Percentiles rank a stretch among this genome's conserved stretches.
Evolutionary conservation across 2,797 vertebrate genomes (phyloP).

Genomic region (Leptodactylus fallax): DNA sequence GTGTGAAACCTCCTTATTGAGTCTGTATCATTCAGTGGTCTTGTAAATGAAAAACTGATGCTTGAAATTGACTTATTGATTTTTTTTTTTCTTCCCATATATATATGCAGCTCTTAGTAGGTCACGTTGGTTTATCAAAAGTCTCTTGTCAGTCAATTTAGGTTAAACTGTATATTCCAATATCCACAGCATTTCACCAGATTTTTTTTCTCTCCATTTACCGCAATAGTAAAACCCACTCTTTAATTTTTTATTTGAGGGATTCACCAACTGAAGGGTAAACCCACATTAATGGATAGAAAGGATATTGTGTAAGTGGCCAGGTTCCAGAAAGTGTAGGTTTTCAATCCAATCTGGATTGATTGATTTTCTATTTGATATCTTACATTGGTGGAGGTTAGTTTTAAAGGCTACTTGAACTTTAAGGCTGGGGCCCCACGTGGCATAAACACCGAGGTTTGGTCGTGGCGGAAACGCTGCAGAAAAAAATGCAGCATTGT

Average conservation of each 20-base stretch:
- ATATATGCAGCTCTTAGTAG: neutral
- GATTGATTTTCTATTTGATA: neutral
- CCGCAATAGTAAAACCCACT: neutral
- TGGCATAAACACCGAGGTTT: no score
- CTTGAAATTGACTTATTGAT: neutral
- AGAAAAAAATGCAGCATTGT: no score
- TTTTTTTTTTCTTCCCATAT: neutral
- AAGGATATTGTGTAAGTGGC: neutral
- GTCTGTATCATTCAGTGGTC: neutral
- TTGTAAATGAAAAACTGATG: neutral
- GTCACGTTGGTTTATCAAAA: neutral
- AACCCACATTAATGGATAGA: neutral
- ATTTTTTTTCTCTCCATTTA: neutral
- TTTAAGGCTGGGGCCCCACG: neutral
- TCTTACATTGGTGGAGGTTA: neutral
- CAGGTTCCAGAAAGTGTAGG: neutral
- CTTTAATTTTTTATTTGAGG: slow-evolving; percentile 5
- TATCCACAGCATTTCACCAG: neutral
- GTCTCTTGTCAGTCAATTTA: neutral
- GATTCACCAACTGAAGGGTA: neutral
- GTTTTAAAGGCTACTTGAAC: neutral
- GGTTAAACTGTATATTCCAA: neutral
- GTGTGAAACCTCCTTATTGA: neutral
- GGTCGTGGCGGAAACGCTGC: no score
- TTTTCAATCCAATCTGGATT: neutral